Conservation (phyloP, 1,140 invertebrate species). For the Drosophila kepulauana region DNA sequence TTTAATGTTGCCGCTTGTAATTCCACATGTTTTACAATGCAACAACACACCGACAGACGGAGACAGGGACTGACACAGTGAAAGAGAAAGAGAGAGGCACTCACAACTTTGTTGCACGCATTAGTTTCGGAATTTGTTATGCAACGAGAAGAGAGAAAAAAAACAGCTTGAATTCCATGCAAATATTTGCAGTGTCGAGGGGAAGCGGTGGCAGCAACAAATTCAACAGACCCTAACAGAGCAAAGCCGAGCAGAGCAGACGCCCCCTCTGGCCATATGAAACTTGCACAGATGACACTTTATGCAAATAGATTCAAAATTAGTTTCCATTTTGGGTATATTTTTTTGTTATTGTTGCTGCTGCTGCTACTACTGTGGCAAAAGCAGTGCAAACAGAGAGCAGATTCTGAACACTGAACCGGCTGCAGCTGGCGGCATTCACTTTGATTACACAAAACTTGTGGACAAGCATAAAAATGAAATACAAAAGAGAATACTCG, state of each 20-base stretch:
- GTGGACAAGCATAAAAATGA: slow-evolving; percentile 9
- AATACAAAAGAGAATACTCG: slow-evolving; percentile 8
- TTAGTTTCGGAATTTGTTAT: slow-evolving; percentile 69
- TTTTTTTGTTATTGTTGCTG: slow-evolving; percentile 5
- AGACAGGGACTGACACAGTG: not conserved
- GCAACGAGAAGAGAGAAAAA: slow-evolving; percentile 40
- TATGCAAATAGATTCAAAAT: slow-evolving; percentile 81
- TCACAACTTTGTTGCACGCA: slow-evolving; percentile 42
- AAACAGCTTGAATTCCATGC: slow-evolving; percentile 47
- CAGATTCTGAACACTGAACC: not conserved
- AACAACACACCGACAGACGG: slow-evolving; percentile 25
- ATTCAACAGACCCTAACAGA: slow-evolving; percentile 14
- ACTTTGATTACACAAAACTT: slow-evolving; percentile 34
- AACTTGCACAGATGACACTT: slow-evolving; percentile 76
- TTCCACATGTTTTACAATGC: slow-evolving; percentile 71
- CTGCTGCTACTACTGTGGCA: not conserved
- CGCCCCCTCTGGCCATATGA: slow-evolving; percentile 51
- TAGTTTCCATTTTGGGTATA: slow-evolving; percentile 65
- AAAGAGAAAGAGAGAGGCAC: not conserved
- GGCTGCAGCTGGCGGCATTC: slow-evolving; percentile 28
- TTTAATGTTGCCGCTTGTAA: slow-evolving; percentile 75
- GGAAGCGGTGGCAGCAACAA: slow-evolving; percentile 19
- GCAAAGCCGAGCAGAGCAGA: slow-evolving; percentile 8
- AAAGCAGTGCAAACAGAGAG: slow-evolving; percentile 4
- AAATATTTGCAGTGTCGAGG: slow-evolving; percentile 66